phyloP scores from a whole-genome alignment of 2,888 invertebrate genomes.

The Campopleginae sp. region DNA sequence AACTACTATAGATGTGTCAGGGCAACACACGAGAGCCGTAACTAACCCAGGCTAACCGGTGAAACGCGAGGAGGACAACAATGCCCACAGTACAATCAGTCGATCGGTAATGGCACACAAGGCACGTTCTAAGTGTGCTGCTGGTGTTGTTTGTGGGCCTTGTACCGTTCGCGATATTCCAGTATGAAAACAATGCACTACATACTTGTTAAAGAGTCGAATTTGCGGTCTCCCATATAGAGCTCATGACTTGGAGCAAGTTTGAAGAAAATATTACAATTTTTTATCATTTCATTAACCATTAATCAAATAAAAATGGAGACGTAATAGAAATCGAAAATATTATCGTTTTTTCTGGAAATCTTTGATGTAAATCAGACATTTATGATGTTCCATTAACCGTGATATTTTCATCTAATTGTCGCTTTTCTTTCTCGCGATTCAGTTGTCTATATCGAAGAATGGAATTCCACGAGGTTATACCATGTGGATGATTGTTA shows the following conservation, averaged over 20 bases:
- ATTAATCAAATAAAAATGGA: not conserved
- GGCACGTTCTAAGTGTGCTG: conserved; percentile 52
- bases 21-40: conserved; percentile 45
- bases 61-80: conserved; percentile 60
- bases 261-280: not conserved
- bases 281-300: not conserved
- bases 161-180: conserved; percentile 27
- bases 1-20: conserved; percentile 31
- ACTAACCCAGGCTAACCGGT: conserved; percentile 62
- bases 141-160: conserved; percentile 21
- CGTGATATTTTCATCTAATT: conserved; percentile 9
- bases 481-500: conserved; percentile 10
- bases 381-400: not conserved
- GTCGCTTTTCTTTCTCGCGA: not conserved
- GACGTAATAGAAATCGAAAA: not conserved
- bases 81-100: conserved; percentile 54
- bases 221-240: not conserved
- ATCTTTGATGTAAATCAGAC: not conserved
- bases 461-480: conserved; percentile 44
- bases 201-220: not conserved
- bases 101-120: conserved; percentile 61
- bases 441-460: conserved; percentile 17
- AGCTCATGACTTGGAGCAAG: not conserved
- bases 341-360: not conserved
- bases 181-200: conserved; percentile 9